Percentiles rank a stretch among this genome's conserved stretches.
These are phyloP conservation scores for Euproctis similis DNA, from an alignment of 2,888 invertebrate genomes.

Conservation along the genomic window DNA sequence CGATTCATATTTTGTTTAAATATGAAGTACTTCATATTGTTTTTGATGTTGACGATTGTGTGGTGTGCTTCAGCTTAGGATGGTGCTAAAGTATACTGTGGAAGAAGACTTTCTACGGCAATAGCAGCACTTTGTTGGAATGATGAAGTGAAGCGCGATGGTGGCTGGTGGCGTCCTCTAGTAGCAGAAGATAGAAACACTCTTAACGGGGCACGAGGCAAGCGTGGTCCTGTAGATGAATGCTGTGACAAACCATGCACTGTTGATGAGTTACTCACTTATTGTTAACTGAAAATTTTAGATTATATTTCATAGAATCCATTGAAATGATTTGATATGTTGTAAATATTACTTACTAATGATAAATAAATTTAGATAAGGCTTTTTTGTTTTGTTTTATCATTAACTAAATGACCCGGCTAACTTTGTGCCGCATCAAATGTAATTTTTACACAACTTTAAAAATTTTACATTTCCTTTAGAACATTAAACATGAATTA, in stretches of 20 bases:
- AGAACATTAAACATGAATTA: too few species aligned
- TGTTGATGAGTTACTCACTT: slow-evolving; percentile 1
- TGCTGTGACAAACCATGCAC: slow-evolving; percentile 12
- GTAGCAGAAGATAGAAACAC: background rate
- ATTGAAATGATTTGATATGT: too few species aligned
- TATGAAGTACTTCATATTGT: background rate
- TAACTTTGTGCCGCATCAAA: too few species aligned
- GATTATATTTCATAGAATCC: too few species aligned
- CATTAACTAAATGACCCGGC: too few species aligned
- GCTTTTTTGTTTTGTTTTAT: too few species aligned
- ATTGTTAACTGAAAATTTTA: background rate
- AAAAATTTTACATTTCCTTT: too few species aligned
- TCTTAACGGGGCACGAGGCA: background rate
- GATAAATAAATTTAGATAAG: too few species aligned
- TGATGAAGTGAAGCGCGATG: background rate
- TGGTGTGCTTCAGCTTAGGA: background rate
- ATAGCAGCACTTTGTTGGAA: slow-evolving; percentile 1
- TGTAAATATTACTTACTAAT: too few species aligned
- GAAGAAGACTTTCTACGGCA: background rate
- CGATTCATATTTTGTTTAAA: too few species aligned
- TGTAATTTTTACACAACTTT: too few species aligned
- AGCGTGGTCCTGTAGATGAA: slow-evolving; percentile 11
- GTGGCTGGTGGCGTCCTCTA: slow-evolving; percentile 1
- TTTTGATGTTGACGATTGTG: background rate
- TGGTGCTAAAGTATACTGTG: slow-evolving; percentile 1